Evolutionary conservation across 1,140 invertebrate genomes (phyloP).

Genomic region (Micrasema minimum): DNA sequence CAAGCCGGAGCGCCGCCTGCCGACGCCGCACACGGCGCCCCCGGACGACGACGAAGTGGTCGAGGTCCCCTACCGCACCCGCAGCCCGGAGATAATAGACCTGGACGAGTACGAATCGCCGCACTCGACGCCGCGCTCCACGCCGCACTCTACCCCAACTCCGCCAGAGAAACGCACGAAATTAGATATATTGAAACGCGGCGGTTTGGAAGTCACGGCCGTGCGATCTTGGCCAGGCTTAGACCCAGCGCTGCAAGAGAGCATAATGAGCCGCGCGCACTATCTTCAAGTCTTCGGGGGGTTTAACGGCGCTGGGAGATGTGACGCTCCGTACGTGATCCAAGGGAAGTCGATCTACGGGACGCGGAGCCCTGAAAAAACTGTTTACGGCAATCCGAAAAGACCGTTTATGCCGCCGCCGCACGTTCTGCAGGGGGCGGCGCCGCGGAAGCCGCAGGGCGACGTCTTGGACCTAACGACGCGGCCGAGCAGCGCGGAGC

Average conservation of each 20-base stretch:
- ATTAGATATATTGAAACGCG: conserved; percentile 77
- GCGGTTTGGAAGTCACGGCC: conserved; percentile 78
- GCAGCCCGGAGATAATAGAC: conserved; percentile 74
- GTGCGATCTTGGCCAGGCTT: conserved; percentile 61
- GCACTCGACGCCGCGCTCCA: no score
- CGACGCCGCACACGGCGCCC: conserved; percentile 53
- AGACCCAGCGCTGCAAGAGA: conserved; percentile 63
- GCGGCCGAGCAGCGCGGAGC: conserved; percentile 50
- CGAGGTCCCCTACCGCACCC: conserved; percentile 67
- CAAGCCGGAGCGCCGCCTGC: conserved; percentile 66
- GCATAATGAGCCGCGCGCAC: conserved; percentile 65
- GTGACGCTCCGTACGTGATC: conserved; percentile 69
- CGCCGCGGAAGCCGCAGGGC: conserved; percentile 59
- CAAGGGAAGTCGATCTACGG: conserved; percentile 74
- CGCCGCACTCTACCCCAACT: no score
- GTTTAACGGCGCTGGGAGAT: conserved; percentile 56
- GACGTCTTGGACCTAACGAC: conserved; percentile 66
- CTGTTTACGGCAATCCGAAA: conserved; percentile 77
- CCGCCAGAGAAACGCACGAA: conserved; percentile 79
- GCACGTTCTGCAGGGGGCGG: conserved; percentile 58
- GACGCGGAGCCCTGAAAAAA: conserved; percentile 69
- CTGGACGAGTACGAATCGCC: conserved; percentile 66
- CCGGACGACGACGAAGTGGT: conserved; percentile 57
- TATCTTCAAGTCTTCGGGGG: conserved; percentile 67
- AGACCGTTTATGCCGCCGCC: conserved; percentile 69